Evolutionary conservation across 2,797 vertebrate species (phyloP), one percentile per base, ranked within the genome.

Genomic region (Lagocephalus sceleratus): DNA sequence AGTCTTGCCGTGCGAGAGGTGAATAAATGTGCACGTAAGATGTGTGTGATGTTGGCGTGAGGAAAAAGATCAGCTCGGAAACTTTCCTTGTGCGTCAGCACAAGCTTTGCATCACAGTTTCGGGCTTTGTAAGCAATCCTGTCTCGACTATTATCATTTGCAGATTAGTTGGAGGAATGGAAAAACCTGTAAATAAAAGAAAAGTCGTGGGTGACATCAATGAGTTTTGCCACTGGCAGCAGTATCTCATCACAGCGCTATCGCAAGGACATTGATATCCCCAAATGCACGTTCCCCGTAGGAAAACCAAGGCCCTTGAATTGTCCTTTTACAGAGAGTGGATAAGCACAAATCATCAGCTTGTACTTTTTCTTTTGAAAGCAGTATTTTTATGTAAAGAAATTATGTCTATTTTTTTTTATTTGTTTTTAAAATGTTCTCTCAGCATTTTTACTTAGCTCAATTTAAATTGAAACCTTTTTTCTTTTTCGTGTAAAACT

Each of bases 121-220:
- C 3, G 42, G 58, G 71, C 80, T 84, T 80, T 71, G 76, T 85
- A 86, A 85, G 84, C 83, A 85, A 21, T 78, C 85, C 79, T 83
- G 77, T 86, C 84, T 61, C 75, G 86, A 79, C 85, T 82, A 83
- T 86, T 89, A 87, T 74, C 75, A 80, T 84, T 72, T 78, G 68
- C 78, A 74, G 65, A 81, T 81, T 83, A 75, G 67, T 70, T 76
- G 51, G 23, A 23, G 51, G 63, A 70, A 55, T 56, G 47, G 59
- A 26, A 23, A 54, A 66, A 68, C 39, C 44, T 63, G 39, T 26
- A 48, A 61, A 6, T 54, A 56, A 42, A 19, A 21, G 35, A 6
- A 43, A 32, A 26, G 9, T 51, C 20, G 21, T 3, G 56, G 32
- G 43, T 50, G 60, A 69, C 44, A 68, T 57, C 45, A 49, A 56